Percentiles rank a stretch among this genome's conserved stretches.
These are phyloP conservation scores for Condylostylus longicornis DNA, from an alignment of 1,140 invertebrate species.

Conservation along the genomic window DNA sequence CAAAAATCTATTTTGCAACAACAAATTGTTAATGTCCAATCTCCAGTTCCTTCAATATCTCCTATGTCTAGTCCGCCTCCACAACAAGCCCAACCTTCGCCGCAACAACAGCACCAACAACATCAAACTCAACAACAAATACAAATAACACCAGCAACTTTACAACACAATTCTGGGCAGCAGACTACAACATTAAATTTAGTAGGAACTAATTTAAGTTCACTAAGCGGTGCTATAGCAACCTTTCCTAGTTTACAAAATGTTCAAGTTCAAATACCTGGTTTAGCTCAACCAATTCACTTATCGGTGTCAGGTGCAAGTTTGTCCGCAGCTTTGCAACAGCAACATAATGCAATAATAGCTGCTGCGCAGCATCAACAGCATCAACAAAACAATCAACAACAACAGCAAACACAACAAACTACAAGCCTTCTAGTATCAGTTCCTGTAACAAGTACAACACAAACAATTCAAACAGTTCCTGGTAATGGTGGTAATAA, in stretches of 20 bases:
- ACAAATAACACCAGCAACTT: conserved; percentile 19
- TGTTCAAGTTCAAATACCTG: conserved; percentile 62
- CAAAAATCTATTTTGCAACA: conserved; percentile 21
- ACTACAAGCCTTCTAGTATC: conserved; percentile 29
- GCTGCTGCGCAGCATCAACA: conserved; percentile 36
- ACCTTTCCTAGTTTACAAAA: conserved; percentile 59
- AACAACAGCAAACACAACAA: conserved; percentile 11
- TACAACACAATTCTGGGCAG: conserved; percentile 17
- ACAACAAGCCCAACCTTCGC: conserved; percentile 38
- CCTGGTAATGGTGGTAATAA: conserved; percentile 1
- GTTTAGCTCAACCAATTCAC: conserved; percentile 61
- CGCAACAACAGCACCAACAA: conserved; percentile 19
- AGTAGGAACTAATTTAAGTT: conserved; percentile 61
- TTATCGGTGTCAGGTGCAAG: conserved; percentile 52
- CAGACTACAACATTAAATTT: conserved; percentile 39
- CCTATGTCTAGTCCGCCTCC: conserved; percentile 46
- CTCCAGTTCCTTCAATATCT: conserved; percentile 30
- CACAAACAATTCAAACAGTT: conserved; percentile 9
- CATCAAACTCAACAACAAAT: conserved; percentile 16
- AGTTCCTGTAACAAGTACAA: conserved; percentile 31
- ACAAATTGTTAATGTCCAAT: conserved; percentile 14
- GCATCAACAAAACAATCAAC: conserved; percentile 20
- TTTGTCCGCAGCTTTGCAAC: conserved; percentile 31
- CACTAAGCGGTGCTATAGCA: conserved; percentile 49
- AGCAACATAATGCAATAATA: no score